Evolutionary conservation across 2,888 invertebrate genomes (phyloP).

Genomic region (Drosophila sordidula): DNA sequence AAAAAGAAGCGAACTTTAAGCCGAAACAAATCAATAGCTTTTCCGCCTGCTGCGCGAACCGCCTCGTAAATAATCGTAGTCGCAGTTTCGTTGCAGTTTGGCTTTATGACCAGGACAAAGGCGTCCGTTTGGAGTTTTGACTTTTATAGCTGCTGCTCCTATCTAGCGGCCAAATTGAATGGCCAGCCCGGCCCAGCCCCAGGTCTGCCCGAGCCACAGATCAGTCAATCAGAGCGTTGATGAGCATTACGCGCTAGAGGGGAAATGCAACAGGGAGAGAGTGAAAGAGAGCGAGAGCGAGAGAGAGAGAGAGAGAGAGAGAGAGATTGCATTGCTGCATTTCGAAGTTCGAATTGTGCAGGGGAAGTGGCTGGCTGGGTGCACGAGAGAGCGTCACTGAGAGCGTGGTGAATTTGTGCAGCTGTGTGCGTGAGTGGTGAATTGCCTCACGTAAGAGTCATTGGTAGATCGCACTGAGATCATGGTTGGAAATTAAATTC

Average conservation of each 20-base stretch:
- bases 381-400: constrained; percentile 18
- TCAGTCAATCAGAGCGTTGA: constrained; percentile 42
- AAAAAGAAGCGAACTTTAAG: constrained; percentile 10
- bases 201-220: constrained; percentile 16
- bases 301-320: not conserved
- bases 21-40: constrained; percentile 60
- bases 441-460: constrained; percentile 14
- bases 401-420: constrained; percentile 52
- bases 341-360: constrained; percentile 74
- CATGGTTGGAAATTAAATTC: constrained; percentile 17
- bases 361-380: constrained; percentile 3
- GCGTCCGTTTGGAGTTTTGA: constrained; percentile 66
- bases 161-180: constrained; percentile 19
- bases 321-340: constrained; percentile 30
- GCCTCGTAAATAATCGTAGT: constrained; percentile 71
- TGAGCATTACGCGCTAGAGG: constrained; percentile 41
- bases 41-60: constrained; percentile 71
- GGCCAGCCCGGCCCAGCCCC: constrained; percentile 11
- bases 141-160: constrained; percentile 61
- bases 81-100: constrained; percentile 27
- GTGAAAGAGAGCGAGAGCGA: not conserved
- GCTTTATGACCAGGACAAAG: constrained; percentile 72
- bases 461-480: constrained; percentile 44
- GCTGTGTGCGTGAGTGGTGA: not conserved
- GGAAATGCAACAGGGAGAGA: constrained; percentile 40